Evolutionary conservation across 1,140 invertebrate species (phyloP).

Genomic region (Leguminivora glycinivorella): DNA sequence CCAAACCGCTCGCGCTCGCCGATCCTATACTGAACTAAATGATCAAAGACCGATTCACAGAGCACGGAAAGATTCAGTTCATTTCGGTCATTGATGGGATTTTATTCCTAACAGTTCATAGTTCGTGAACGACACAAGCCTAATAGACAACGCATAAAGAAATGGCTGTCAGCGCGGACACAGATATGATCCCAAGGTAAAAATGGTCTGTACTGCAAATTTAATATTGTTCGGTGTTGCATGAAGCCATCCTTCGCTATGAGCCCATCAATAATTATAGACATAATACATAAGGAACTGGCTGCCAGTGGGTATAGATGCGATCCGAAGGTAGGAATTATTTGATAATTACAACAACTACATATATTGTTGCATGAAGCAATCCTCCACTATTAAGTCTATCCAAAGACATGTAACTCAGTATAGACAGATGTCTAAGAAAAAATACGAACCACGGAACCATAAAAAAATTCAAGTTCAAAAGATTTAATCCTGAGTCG

Average conservation of each 20-base stretch:
- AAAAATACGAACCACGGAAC: no score
- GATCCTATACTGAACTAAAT: no score
- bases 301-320: constrained; percentile 76
- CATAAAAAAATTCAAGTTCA: no score
- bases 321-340: constrained; percentile 81
- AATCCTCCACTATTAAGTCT: constrained; percentile 78
- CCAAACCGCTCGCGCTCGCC: no score
- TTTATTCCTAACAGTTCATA: no score
- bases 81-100: no score
- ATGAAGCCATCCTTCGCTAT: constrained; percentile 77
- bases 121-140: no score
- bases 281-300: constrained; percentile 76
- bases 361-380: constrained; percentile 66
- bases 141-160: constrained; percentile 80
- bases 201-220: constrained; percentile 51
- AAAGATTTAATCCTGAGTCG: no score
- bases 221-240: constrained; percentile 73
- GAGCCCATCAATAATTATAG: constrained; percentile 80
- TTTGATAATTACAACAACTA: constrained; percentile 80
- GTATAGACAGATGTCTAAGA: no score
- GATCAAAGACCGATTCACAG: no score
- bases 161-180: constrained; percentile 73
- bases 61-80: no score
- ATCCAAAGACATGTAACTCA: no score
- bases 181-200: constrained; percentile 80